A percentile compares a stretch with the other conserved stretches of the same genome.
Conservation (phyloP, 2,113 vertebrate genomes). For the Malurus melanocephalus region DNA sequence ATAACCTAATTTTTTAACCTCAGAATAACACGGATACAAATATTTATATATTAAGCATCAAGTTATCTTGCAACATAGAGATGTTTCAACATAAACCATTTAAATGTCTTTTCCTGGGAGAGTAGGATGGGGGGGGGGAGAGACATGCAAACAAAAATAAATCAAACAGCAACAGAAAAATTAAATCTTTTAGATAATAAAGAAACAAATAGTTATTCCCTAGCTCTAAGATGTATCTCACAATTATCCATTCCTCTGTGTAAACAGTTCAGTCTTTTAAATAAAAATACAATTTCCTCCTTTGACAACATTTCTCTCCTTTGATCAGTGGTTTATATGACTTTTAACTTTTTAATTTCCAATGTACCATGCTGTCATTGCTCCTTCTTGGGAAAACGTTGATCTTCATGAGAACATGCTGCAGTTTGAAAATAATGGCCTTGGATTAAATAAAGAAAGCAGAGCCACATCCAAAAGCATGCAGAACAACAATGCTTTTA, state of each 20-base stretch:
- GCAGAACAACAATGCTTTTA: constrained; percentile 3
- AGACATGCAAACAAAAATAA: not conserved
- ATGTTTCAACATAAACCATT: not conserved
- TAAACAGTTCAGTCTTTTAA: not conserved
- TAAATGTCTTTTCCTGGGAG: not conserved
- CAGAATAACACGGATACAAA: not conserved
- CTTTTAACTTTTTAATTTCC: constrained; percentile 4
- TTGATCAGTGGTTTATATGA: not conserved
- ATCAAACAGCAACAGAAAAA: not conserved
- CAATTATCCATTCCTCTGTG: not conserved
- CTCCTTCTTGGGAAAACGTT: not conserved
- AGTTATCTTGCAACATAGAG: not conserved
- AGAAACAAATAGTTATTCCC: not conserved
- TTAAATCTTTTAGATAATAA: not conserved
- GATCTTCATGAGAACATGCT: not conserved
- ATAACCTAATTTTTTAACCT: not conserved
- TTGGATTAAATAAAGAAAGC: constrained; percentile 3
- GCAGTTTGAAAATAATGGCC: not conserved
- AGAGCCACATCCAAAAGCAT: not conserved
- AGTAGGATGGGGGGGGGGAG: accelerated
- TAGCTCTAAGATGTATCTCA: not conserved
- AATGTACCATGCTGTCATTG: not conserved
- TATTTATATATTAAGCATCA: not conserved
- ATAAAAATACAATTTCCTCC: not conserved
- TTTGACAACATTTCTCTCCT: not conserved